phyloP scores from a whole-genome alignment of 2,888 invertebrate genomes.

The Callyntrura sp. region DNA sequence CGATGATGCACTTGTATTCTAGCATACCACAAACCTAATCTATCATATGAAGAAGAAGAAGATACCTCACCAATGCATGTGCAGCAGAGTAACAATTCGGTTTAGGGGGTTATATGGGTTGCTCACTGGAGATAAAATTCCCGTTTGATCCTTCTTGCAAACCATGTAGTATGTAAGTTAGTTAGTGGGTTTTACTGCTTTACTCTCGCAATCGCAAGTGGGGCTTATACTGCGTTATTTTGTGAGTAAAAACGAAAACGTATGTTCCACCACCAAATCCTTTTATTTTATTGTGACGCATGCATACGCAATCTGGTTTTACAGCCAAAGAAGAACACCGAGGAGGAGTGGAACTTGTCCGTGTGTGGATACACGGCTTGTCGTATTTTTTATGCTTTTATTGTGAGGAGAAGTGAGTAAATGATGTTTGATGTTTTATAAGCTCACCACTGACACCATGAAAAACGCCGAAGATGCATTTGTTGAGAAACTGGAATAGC shows the following conservation, averaged over 20 bases:
- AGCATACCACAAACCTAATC: not conserved
- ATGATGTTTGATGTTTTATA: slow-evolving; percentile 60
- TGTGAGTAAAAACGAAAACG: slow-evolving; percentile 28
- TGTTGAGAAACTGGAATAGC: slow-evolving; percentile 17
- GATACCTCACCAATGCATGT: not conserved
- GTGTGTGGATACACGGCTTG: not conserved
- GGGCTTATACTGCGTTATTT: slow-evolving; percentile 19
- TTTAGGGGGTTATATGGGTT: no score
- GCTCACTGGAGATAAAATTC: slow-evolving; percentile 29
- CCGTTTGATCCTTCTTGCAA: slow-evolving; percentile 8
- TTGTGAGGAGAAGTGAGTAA: slow-evolving; percentile 19
- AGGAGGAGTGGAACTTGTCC: slow-evolving; percentile 13
- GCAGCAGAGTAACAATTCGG: no score
- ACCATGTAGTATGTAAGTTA: not conserved
- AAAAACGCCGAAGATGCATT: slow-evolving; percentile 58
- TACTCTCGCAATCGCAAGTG: not conserved
- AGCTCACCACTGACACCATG: slow-evolving; percentile 61
- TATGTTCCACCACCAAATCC: slow-evolving; percentile 60
- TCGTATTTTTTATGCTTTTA: slow-evolving; percentile 26
- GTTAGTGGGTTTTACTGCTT: not conserved
- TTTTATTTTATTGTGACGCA: slow-evolving; percentile 45
- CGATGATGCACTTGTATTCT: slow-evolving; percentile 3
- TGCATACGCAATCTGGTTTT: slow-evolving; percentile 24
- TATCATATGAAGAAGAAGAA: not conserved
- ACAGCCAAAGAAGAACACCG: not conserved